Percentiles rank a stretch among this genome's conserved stretches.
These are phyloP conservation scores for Melanostoma mellinum DNA, from an alignment of 2,888 invertebrate genomes.

Conservation along the genomic window DNA sequence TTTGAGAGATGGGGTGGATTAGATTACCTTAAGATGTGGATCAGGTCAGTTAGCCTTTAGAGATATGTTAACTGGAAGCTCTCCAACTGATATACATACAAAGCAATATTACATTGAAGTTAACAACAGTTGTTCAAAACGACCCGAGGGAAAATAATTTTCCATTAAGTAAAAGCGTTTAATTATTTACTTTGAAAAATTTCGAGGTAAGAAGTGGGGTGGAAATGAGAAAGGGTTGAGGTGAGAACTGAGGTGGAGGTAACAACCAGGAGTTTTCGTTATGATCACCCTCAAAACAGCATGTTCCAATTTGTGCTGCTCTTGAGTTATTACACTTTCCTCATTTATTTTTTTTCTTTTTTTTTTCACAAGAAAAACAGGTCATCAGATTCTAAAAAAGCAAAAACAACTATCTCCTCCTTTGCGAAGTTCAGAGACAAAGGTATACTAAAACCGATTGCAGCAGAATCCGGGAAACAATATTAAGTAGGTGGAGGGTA, in stretches of 20 bases:
- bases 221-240: too few species aligned
- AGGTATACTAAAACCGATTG: conserved; percentile 22
- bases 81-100: too few species aligned
- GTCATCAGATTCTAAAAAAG: conserved; percentile 14
- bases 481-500: neutral
- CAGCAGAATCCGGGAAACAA: conserved; percentile 51
- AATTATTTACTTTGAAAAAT: too few species aligned
- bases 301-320: neutral
- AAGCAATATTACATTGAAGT: too few species aligned
- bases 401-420: neutral
- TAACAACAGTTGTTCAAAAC: too few species aligned
- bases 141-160: too few species aligned
- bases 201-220: too few species aligned
- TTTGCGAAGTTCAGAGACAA: conserved; percentile 21
- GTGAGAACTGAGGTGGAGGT: too few species aligned
- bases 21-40: neutral
- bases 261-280: neutral
- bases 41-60: neutral
- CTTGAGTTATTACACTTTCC: neutral
- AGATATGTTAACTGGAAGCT: too few species aligned
- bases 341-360: too few species aligned
- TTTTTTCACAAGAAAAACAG: neutral
- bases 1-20: neutral
- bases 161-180: too few species aligned
- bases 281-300: neutral